Evolutionary conservation across 2,888 invertebrate species (phyloP).

Genomic region (Sceliomorpha sp.): DNA sequence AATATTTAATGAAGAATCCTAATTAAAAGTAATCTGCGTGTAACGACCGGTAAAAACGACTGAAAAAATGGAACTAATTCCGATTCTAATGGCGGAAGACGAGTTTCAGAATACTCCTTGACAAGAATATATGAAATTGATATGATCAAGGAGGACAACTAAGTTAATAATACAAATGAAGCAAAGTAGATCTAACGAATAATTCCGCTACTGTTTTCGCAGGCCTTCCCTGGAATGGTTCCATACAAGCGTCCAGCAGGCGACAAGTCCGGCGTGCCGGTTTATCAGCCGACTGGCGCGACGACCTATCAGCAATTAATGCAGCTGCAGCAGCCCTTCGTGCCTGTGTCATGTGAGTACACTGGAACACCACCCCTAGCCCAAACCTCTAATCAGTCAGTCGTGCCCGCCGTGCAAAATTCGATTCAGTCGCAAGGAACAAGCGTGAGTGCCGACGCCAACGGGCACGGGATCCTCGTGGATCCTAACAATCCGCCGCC

Average conservation of each 20-base stretch:
- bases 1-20: no score
- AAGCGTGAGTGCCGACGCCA: constrained; percentile 64
- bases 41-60: no score
- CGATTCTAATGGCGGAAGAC: no score
- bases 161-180: background rate
- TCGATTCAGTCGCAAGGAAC: constrained; percentile 68
- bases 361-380: constrained; percentile 85
- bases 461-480: constrained; percentile 74
- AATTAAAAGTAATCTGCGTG: no score
- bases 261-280: constrained; percentile 97
- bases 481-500: constrained; percentile 79
- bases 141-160: no score
- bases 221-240: constrained; percentile 97
- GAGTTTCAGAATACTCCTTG: no score
- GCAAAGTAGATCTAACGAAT: constrained; percentile 20
- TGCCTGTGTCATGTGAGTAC: constrained; percentile 99
- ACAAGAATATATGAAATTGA: no score
- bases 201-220: constrained; percentile 69
- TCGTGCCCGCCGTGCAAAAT: constrained; percentile 70
- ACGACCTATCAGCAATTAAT: constrained; percentile 97
- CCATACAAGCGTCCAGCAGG: constrained; percentile 98
- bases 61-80: background rate
- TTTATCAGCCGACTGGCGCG: constrained; percentile 93
- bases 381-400: constrained; percentile 81
- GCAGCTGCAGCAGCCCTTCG: constrained; percentile 97